Evolutionary conservation across 2,797 vertebrate species (phyloP), one percentile per base, ranked within the genome.

Genomic region (Heliangelus exortis): DNA sequence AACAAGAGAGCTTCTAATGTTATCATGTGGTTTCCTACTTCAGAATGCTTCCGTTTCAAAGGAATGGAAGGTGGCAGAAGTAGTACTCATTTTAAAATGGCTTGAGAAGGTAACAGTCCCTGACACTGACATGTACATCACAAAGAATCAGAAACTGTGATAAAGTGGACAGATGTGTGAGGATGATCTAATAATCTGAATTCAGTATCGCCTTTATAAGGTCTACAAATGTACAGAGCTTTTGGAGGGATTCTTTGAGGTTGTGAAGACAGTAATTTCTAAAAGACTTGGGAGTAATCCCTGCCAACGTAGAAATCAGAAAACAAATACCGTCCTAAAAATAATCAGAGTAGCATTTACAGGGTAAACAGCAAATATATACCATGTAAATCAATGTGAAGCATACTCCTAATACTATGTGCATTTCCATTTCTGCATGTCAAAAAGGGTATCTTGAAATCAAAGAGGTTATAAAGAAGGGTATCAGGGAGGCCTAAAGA

Each of bases 1-100:
- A 89, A 66, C 87, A 75, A 90, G 62, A 34, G 76, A 92, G 26
- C 6, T 15, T 77, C 33, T 73, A 36, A 72, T 86, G 94, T 92
- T 79, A 79, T 72, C 29, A 6, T n/a, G 59, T 55, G 21, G 33
- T 69, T 94, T 83, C 68, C 55, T 90, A 25, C 54, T 86, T 90
- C 68, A 61, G 41, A 17, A 21, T 89, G 36, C 48, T 81, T 92
- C 36, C 31, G 19, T 81, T 58, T 81, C 19, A 84, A 89, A 90
- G 65, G 28, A 84, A 41, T 54, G 57, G 33, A 91, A 89, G 74
- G 34, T 66, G 39, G 17, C 51, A 74, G 71, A 89, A 89, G 33
- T 57, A 54, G 33, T 71, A 77, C 33, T 39, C 33, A 11, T 84
- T 92, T 89, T 54, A 81, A 77, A 89, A 58, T 20, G 39, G 31